phyloP scores from a whole-genome alignment of 2,888 invertebrate species.

The Caenorhabditis auriculariae region DNA sequence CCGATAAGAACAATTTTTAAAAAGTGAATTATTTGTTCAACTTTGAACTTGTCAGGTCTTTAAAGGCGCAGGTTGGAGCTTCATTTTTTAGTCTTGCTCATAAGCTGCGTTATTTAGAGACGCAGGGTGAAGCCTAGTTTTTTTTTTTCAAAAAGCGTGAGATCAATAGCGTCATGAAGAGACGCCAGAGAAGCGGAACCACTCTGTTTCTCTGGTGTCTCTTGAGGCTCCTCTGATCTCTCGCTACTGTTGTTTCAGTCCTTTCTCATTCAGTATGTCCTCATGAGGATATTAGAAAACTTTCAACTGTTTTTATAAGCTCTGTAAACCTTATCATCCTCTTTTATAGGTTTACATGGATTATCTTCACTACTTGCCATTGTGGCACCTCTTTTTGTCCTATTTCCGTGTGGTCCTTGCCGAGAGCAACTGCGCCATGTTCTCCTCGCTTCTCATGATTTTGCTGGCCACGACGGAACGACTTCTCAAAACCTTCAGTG shows the following conservation, averaged over 20 bases:
- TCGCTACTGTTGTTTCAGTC: no score
- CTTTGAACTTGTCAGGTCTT: no score
- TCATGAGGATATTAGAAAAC: no score
- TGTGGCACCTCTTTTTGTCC: slow-evolving; percentile 55
- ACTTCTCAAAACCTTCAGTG: slow-evolving; percentile 51
- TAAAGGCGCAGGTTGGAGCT: no score
- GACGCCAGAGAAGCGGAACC: background rate
- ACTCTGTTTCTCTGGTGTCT: no score
- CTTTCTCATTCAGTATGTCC: no score
- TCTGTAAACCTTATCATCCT: no score
- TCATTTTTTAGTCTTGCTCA: no score
- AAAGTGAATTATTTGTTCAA: no score
- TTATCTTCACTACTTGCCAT: slow-evolving; percentile 49
- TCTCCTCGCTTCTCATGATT: slow-evolving; percentile 60
- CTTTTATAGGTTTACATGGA: slow-evolving; percentile 56
- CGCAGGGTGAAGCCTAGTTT: background rate
- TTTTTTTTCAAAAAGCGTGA: background rate
- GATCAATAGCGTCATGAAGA: background rate
- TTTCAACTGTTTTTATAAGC: no score
- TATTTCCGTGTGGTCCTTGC: slow-evolving; percentile 47
- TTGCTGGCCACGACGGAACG: slow-evolving; percentile 59
- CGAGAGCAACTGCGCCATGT: slow-evolving; percentile 54
- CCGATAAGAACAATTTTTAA: background rate
- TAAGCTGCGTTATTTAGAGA: no score
- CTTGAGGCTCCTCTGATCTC: no score